Evolutionary conservation across 2,888 invertebrate genomes (phyloP).

Genomic region (Callinectes sapidus): DNA sequence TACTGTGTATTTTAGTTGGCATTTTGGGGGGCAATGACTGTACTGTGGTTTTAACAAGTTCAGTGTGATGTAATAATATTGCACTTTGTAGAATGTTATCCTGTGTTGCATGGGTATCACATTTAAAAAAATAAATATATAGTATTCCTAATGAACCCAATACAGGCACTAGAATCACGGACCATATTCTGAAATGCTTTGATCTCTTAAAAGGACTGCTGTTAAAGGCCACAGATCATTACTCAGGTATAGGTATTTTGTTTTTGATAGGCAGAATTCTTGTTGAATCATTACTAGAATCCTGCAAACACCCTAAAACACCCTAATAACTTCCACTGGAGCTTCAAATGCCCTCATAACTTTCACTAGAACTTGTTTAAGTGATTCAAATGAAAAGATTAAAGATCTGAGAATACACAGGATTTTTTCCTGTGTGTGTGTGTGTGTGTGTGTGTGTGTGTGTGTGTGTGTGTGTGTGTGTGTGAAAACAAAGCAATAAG

Average conservation of each 20-base stretch:
- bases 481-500: background rate
- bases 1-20: background rate
- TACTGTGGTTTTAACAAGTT: background rate
- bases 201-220: no score
- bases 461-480: background rate
- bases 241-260: no score
- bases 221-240: no score
- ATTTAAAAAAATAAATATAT: background rate
- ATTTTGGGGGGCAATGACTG: background rate
- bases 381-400: no score
- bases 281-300: no score
- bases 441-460: conserved; percentile 5
- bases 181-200: background rate
- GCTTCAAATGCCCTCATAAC: no score
- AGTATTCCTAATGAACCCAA: background rate
- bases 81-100: background rate
- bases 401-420: background rate
- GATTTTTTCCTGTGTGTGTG: background rate
- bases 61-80: conserved; percentile 7
- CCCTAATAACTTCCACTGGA: no score
- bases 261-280: no score
- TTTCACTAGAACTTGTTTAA: no score
- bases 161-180: background rate
- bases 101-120: background rate
- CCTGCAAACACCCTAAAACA: no score